Percentiles rank a stretch among this genome's conserved stretches.
Conservation (phyloP, 2,888 invertebrate genomes). For the Opisthograptis luteolata region DNA sequence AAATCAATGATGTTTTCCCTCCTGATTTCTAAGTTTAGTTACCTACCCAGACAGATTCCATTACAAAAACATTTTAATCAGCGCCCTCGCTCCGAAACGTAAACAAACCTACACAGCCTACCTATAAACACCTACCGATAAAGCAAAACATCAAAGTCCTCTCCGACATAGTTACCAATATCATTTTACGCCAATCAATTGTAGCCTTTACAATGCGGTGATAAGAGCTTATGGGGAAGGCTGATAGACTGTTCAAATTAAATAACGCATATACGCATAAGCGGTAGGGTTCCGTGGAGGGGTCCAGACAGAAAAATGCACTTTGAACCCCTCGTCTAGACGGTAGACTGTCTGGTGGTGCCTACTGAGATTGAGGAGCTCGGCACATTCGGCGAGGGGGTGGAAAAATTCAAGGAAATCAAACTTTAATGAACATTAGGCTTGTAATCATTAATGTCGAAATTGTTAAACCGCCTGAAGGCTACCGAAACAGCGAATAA, state of each 20-base stretch:
- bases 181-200: slow-evolving; percentile 26
- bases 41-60: slow-evolving; percentile 8
- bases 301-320: slow-evolving; percentile 82
- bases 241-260: slow-evolving; percentile 54
- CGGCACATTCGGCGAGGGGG: slow-evolving; percentile 31
- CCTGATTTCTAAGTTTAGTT: no score
- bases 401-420: background rate
- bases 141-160: slow-evolving; percentile 30
- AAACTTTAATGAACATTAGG: background rate
- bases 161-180: slow-evolving; percentile 11
- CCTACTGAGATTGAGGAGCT: slow-evolving; percentile 53
- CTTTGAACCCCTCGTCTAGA: slow-evolving; percentile 81
- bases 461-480: no score
- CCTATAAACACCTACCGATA: slow-evolving; percentile 26
- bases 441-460: no score
- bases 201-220: slow-evolving; percentile 23
- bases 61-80: slow-evolving; percentile 19
- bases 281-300: slow-evolving; percentile 66
- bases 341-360: slow-evolving; percentile 64
- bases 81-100: slow-evolving; percentile 28
- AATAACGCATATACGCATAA: slow-evolving; percentile 66
- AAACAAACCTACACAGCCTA: slow-evolving; percentile 29
- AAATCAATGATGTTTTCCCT: no score
- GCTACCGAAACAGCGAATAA: no score
- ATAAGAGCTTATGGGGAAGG: slow-evolving; percentile 28